Base-by-base conservation (phyloP, 2,113 vertebrate species). In the Saguinus imperator region DNA sequence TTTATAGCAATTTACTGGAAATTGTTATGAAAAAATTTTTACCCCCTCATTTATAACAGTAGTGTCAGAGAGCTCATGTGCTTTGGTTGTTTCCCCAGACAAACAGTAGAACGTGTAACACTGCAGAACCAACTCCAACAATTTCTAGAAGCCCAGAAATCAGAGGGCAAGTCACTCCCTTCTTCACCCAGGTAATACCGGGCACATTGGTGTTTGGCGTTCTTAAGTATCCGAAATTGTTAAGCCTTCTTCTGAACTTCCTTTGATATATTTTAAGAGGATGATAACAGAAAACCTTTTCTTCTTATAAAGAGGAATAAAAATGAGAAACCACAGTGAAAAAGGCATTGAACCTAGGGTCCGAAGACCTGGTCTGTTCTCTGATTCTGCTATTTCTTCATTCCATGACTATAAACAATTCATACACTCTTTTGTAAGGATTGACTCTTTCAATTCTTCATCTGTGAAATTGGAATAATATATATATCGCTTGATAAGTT, bases 111-210 rank as follows among this genome's bases (percentile, higher is more conserved):
- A 89, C 99, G 99, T 94, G 98, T 99, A 72, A 98, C 98, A 0
- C 97, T 99, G 16, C 99, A 99, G 98, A 99, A 98, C 61, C 99
- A 99, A 52, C 98, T 99, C 82, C 99, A 99, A 94, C 99, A 99
- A 75, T 98, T 99, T 96, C 98, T 99, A 97, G 99, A 99, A 97
- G 98, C 98, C 75, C 99, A 98, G 97, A 98, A 99, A 48, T 92
- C 97, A 0, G 99, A 99, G 96, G 97, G 99, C 87, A 99, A 98
- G 21, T 98, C 99, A 3, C 98, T 99, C 0, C 98, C 98, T 18
- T 98, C 96, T 0, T 99, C 99, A 0, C 99, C 99, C 89, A 99
- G 99, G 99, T 99, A 98, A 98, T 40, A 75, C 68, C 6, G 50
- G 43, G 10, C 85, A 70, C 18, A 3, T 25, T 66, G 10, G 3